These are phyloP conservation scores for Limenitis camilla DNA, from an alignment of 2,888 invertebrate genomes.

Conservation along the genomic window DNA sequence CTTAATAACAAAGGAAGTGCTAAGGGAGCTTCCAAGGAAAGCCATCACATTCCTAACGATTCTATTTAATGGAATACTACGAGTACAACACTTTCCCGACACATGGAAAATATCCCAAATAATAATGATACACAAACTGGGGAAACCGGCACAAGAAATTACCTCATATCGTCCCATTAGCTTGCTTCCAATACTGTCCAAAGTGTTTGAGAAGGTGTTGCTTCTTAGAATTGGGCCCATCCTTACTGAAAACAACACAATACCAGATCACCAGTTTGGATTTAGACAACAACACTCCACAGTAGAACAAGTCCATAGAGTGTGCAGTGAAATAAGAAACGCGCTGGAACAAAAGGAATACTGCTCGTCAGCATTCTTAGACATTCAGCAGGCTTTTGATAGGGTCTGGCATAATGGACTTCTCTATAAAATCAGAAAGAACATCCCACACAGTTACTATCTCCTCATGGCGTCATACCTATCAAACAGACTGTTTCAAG, in stretches of 20 bases:
- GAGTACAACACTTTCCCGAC: slow-evolving; percentile 1
- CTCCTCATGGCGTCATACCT: too few relatives aligned
- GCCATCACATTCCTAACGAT: slow-evolving; percentile 14
- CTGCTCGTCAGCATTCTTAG: background rate
- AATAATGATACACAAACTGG: slow-evolving; percentile 10
- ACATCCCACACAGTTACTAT: background rate
- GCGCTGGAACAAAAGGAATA: background rate
- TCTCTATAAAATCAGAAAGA: background rate
- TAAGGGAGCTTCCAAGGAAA: slow-evolving; percentile 19
- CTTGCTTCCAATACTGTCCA: slow-evolving; percentile 1
- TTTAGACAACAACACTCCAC: background rate
- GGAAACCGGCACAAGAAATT: slow-evolving; percentile 5
- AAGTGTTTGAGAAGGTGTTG: background rate
- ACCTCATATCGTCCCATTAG: slow-evolving; percentile 12
- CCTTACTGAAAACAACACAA: background rate
- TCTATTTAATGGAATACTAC: slow-evolving; percentile 17
- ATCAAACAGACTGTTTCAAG: background rate
- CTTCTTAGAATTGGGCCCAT: background rate
- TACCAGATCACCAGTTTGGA: background rate
- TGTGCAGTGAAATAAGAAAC: background rate
- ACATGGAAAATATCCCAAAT: background rate
- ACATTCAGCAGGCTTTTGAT: background rate
- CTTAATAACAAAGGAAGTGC: slow-evolving; percentile 16
- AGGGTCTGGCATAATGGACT: background rate
- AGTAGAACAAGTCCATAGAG: background rate